Evolutionary conservation across 2,113 vertebrate species (phyloP).

Genomic region (Pristiophorus japonicus): DNA sequence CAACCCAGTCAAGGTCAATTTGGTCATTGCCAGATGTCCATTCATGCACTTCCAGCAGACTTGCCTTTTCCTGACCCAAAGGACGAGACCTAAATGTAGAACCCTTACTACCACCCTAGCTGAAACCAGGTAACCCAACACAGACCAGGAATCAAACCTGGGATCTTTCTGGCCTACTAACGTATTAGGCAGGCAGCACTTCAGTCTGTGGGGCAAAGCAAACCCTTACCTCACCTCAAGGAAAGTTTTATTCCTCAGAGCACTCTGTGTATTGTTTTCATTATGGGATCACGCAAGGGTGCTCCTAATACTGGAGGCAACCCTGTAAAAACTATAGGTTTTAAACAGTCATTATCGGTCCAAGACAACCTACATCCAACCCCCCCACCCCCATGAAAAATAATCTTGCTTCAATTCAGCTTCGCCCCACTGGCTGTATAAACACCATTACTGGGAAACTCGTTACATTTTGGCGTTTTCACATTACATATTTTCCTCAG

Average conservation of each 20-base stretch:
- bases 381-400: not conserved
- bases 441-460: not conserved
- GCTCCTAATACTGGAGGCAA: not conserved
- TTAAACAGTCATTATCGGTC: not conserved
- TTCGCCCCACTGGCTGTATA: too few relatives aligned
- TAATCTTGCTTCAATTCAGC: too few relatives aligned
- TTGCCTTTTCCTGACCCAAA: too few relatives aligned
- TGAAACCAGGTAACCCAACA: too few relatives aligned
- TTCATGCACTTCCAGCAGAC: too few relatives aligned
- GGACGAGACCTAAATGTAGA: too few relatives aligned
- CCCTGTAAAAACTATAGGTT: not conserved
- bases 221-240: not conserved
- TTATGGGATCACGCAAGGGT: not conserved
- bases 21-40: too few relatives aligned
- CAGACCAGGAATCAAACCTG: too few relatives aligned
- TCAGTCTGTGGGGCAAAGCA: not conserved
- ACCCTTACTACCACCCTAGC: too few relatives aligned
- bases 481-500: not conserved
- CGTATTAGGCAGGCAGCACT: not conserved
- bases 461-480: not conserved
- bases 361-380: not conserved
- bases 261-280: not conserved
- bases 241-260: not conserved
- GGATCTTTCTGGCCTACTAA: too few relatives aligned
- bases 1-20: too few relatives aligned